A percentile compares a stretch with the other conserved stretches of the same genome.
Conservation (phyloP, 2,797 vertebrate genomes). For the Sphenodon punctatus region DNA sequence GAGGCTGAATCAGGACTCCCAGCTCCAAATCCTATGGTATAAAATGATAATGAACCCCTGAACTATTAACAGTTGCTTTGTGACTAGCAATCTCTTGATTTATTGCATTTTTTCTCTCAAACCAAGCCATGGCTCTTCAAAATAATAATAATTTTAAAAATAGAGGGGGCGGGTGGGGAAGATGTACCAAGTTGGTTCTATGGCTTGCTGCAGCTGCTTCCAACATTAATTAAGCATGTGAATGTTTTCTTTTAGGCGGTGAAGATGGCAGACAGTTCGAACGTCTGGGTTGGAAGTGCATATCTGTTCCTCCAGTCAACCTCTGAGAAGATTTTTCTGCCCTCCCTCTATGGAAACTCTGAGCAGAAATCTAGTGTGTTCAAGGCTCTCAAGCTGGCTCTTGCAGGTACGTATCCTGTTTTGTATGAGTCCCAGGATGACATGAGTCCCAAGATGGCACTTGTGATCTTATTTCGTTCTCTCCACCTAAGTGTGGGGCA, state of each 20-base stretch:
- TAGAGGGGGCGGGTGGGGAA: too few species aligned
- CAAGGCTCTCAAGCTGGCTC: conserved; percentile 87
- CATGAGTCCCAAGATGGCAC: neutral
- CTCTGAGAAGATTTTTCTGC: conserved; percentile 78
- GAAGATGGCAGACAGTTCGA: conserved; percentile 64
- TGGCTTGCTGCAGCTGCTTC: neutral
- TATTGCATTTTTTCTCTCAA: neutral
- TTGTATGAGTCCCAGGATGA: too few species aligned
- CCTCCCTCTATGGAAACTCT: conserved; percentile 83
- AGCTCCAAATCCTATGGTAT: too few species aligned
- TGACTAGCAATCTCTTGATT: neutral
- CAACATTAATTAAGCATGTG: neutral
- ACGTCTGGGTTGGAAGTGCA: conserved; percentile 86
- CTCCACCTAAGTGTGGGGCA: accelerated
- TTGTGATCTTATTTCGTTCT: neutral
- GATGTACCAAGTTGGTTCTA: too few species aligned
- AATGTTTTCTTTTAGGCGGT: conserved; percentile 30
- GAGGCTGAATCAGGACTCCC: too few species aligned
- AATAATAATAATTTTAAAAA: too few species aligned
- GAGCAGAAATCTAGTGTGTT: conserved; percentile 84
- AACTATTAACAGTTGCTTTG: neutral
- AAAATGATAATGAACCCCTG: neutral
- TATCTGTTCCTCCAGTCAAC: conserved; percentile 89
- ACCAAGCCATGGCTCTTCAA: neutral
- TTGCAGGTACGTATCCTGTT: conserved; percentile 79